Conservation (phyloP, 2,888 invertebrate genomes). For the Calephelis perditalis region DNA sequence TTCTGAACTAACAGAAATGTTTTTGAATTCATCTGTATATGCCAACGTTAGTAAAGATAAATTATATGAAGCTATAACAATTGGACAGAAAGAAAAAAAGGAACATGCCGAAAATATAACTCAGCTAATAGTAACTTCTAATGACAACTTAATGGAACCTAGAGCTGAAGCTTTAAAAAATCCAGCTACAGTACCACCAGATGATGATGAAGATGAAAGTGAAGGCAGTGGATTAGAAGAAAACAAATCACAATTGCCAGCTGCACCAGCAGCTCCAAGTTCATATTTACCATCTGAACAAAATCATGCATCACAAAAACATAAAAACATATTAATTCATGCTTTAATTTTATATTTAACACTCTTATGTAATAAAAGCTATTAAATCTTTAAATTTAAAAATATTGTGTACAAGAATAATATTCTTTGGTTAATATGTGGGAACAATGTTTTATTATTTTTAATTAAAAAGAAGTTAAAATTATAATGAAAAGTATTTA, state of each 20-base stretch:
- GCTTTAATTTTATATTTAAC: neutral
- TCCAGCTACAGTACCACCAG: slow-evolving; percentile 56
- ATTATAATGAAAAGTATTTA: no score
- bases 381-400: neutral
- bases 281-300: slow-evolving; percentile 59
- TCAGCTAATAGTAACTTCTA: neutral
- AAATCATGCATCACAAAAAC: slow-evolving; percentile 40
- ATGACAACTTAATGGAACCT: slow-evolving; percentile 32
- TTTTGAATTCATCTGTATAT: slow-evolving; percentile 45
- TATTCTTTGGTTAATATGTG: neutral
- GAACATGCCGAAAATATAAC: neutral
- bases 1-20: slow-evolving; percentile 41
- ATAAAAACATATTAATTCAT: neutral
- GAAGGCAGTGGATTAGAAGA: slow-evolving; percentile 64
- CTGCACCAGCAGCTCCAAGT: slow-evolving; percentile 63
- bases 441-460: neutral
- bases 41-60: slow-evolving; percentile 42
- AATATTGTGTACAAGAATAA: neutral
- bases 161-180: slow-evolving; percentile 58
- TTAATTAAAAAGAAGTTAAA: no score
- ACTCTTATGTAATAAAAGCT: neutral
- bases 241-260: slow-evolving; percentile 43
- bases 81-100: neutral
- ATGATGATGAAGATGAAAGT: slow-evolving; percentile 65
- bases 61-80: slow-evolving; percentile 45